phyloP scores from a whole-genome alignment of 2,797 vertebrate genomes.

The Emydoidea blandingii region DNA sequence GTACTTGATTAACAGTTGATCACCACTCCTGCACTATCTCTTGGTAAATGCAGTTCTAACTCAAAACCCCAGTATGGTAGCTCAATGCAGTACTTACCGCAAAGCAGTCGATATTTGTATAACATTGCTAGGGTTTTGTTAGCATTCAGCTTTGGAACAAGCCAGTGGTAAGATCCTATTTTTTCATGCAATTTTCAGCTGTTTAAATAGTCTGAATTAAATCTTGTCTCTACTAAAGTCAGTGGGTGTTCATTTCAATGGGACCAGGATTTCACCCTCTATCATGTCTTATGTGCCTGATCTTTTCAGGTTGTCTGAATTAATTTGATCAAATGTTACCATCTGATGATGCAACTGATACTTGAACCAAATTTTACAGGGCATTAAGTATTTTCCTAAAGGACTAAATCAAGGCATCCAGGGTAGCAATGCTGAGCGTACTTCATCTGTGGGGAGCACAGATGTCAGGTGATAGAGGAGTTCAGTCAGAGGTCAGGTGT shows the following conservation, averaged over 20 bases:
- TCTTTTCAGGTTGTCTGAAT: not conserved
- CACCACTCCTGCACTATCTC: not conserved
- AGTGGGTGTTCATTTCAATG: not conserved
- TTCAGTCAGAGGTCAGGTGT: not conserved
- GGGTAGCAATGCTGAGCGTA: not conserved
- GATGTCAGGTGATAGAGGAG: not conserved
- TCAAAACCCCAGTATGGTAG: not conserved
- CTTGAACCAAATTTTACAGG: not conserved
- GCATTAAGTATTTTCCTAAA: not conserved
- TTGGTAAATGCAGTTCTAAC: not conserved
- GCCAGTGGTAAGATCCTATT: not conserved
- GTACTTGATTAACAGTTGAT: not conserved
- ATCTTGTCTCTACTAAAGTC: not conserved
- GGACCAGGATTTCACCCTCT: not conserved
- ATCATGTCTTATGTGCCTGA: not conserved
- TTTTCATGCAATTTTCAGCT: not conserved
- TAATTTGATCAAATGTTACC: not conserved
- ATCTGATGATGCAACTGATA: not conserved
- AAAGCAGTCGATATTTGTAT: not conserved
- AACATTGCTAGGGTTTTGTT: not conserved
- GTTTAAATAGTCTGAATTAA: not conserved
- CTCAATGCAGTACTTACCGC: accelerated
- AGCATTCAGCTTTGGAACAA: not conserved
- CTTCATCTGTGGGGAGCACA: not conserved
- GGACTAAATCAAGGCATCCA: not conserved